Conservation (phyloP, 2,113 vertebrate genomes). For the Turnix velox region DNA sequence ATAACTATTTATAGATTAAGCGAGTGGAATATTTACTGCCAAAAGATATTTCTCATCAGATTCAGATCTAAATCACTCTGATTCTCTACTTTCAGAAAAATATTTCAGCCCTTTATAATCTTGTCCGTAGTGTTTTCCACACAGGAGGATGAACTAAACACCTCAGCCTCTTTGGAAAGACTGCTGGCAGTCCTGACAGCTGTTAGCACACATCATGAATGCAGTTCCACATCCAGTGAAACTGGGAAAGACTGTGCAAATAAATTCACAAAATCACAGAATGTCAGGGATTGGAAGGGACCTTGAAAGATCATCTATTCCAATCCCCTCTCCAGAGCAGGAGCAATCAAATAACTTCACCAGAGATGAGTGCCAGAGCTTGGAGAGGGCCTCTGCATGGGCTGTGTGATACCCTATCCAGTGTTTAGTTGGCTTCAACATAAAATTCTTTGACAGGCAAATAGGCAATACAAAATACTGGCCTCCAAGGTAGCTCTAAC, state of each 20-base stretch:
- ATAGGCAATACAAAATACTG: neutral
- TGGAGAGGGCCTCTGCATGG: rapidly evolving
- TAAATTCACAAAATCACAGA: too few relatives aligned
- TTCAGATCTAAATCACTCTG: neutral
- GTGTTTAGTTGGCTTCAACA: neutral
- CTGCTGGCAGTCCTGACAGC: neutral
- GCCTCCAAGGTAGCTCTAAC: neutral
- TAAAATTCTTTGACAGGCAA: neutral
- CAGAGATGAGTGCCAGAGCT: neutral
- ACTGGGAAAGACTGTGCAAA: neutral
- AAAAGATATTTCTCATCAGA: neutral
- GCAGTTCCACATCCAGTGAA: neutral
- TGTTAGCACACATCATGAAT: neutral
- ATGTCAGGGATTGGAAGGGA: too few relatives aligned
- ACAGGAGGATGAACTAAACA: neutral
- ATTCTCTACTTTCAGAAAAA: neutral
- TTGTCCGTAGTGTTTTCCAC: neutral
- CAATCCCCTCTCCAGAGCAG: too few relatives aligned
- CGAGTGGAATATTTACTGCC: neutral
- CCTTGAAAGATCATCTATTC: too few relatives aligned
- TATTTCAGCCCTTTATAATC: neutral
- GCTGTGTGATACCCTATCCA: rapidly evolving
- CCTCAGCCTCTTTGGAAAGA: neutral
- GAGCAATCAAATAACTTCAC: neutral
- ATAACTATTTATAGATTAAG: neutral